Conservation (phyloP, 2,888 invertebrate genomes). For the Aleiodes alternator region DNA sequence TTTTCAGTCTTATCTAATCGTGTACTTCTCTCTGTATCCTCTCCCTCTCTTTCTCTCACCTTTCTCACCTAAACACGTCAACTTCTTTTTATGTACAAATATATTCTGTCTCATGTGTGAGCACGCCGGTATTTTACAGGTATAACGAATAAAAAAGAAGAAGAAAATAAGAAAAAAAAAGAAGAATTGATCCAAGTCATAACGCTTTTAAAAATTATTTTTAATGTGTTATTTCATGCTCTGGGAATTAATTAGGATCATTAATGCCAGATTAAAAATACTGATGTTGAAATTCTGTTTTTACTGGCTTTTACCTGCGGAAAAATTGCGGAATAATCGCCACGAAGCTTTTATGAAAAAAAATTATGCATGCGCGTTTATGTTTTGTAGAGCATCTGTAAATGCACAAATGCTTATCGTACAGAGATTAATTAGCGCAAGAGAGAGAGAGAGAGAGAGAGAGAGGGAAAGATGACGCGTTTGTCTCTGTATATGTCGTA, state of each 20-base stretch:
- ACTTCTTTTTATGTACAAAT: constrained; percentile 33
- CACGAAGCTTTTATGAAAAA: too few relatives aligned
- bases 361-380: too few relatives aligned
- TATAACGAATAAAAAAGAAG: constrained; percentile 44
- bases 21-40: constrained; percentile 58
- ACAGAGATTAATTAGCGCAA: constrained; percentile 56
- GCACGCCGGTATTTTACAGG: constrained; percentile 32
- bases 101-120: constrained; percentile 4
- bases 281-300: too few relatives aligned
- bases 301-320: too few relatives aligned
- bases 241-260: constrained; percentile 25
- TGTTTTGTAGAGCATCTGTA: too few relatives aligned
- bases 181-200: constrained; percentile 18
- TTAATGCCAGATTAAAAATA: neutral
- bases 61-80: constrained; percentile 36
- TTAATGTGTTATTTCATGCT: constrained; percentile 15
- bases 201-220: constrained; percentile 30
- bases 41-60: constrained; percentile 53
- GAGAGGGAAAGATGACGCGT: constrained; percentile 49
- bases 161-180: constrained; percentile 41
- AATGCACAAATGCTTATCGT: constrained; percentile 55
- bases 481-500: constrained; percentile 45
- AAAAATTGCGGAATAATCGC: too few relatives aligned
- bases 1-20: constrained; percentile 73
- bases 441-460: constrained; percentile 49